Evolutionary conservation across 2,888 invertebrate species (phyloP), one percentile per base, ranked within the genome.

Genomic region (Smittia aterrima): DNA sequence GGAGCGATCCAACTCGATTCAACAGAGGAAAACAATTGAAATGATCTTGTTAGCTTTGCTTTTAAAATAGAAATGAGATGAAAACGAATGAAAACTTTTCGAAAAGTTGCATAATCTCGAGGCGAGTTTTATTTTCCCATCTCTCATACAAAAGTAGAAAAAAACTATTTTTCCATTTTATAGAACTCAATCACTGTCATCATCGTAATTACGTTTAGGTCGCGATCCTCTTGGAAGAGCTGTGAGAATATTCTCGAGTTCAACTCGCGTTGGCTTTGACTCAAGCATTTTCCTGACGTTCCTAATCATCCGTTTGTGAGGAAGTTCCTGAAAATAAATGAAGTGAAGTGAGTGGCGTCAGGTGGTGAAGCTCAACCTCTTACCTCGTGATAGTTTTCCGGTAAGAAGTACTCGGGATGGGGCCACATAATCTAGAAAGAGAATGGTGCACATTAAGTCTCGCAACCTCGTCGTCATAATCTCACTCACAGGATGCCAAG

Each of bases 161-260:
- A 32, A 3, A 32, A 32, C 3, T n/a, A n/a, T n/a, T n/a, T n/a
- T 32, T 32, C 4, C 32, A 32, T 32, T 3, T 9, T 3, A 32
- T 3, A 32, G 18, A 20, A 1, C 27, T 70, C 24, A 67, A 47
- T 67, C 67, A 41, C 47, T 47, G 22, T 72, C 72, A 24, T 72
- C 72, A 24, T 72, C 62, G 24, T 72, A 62, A 25, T 58, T 72
- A n/a, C 72, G 32, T 22, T 72, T 58, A 24, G 72, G 72, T n/a
- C 72, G 58, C 6, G 70, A 70, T 2, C 70, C 70, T 70, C 70
- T 25, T 11, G 70, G 70, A 18, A 70, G 41, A 9, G 70, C 53
- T 13, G 54, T 54, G 7, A 70, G 16, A 18, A 70, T 25, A 6
- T 54, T 70, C 18, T 70, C 70, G 3, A 70, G 9, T 18, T 70